Base-by-base conservation (phyloP, 2,888 invertebrate species). In the Chrysopilus asiliformis region DNA sequence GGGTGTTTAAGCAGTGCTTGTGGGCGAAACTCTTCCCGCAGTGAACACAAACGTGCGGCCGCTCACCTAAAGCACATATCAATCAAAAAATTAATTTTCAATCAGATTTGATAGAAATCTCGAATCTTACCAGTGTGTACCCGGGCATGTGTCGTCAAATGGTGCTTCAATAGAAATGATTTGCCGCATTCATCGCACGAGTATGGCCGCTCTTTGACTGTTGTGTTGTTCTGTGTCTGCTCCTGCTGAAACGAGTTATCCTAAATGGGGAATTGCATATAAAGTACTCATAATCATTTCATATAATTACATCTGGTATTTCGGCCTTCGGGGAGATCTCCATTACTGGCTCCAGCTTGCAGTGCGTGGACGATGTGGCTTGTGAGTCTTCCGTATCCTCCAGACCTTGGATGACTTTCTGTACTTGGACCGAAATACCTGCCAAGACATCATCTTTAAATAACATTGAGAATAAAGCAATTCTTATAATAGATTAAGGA, bases 121-220 rank as follows among this genome's bases (percentile, higher is more conserved):
- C 10, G 22, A 22, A 15, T 15, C 43, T 36, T 53, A 73, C 73
- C 82, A 38, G 82, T 82, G 55, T 85, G 84, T 4, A 83, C 82
- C 51, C 83, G 70, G 39, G 80, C 80, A 52, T 85, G 84, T 20
- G 84, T 84, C 3, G 84, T 84, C 41, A 85, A 70, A 60, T 85
- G 85, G 57, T 85, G 85, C 58, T 85, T 85, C 38, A 84, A 63
- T 30, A 84, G 71, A 62, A 85, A 85, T 10, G 82, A 80, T 59
- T 85, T 85, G 36, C 82, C 83, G 53, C 85, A 85, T 62, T 83
- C 82, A 17, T 78, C 73, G 56, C 85, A 85, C 12, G 81, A 78
- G 55, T 82, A 84, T 3, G 85, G 85, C 15, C 85, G 66, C 57
- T 82, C 81, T 56, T 80, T 80, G 9, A 65, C 59, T 2, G 56